These are phyloP conservation scores for Lochmaea capreae DNA, from an alignment of 2,888 invertebrate species.

Conservation along the genomic window DNA sequence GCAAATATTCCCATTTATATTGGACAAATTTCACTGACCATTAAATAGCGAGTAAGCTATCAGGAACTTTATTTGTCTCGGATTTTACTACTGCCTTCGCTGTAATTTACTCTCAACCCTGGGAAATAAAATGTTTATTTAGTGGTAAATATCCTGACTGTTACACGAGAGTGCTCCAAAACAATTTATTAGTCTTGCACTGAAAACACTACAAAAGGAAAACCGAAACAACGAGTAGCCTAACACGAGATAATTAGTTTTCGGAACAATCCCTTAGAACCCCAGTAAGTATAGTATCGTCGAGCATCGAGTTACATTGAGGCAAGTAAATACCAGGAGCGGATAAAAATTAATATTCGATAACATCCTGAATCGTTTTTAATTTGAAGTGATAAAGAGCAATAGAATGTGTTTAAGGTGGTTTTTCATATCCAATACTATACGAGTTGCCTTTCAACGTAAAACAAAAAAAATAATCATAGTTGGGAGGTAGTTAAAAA, in stretches of 20 bases:
- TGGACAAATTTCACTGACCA: not conserved
- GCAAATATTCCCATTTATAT: not conserved
- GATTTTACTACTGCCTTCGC: conserved; percentile 1
- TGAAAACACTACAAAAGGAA: conserved; percentile 10
- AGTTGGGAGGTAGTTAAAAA: no score
- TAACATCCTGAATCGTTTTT: not conserved
- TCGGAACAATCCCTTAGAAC: conserved; percentile 11
- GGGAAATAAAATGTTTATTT: conserved; percentile 5
- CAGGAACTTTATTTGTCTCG: not conserved
- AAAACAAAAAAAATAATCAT: no score
- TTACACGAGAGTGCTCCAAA: conserved; percentile 5
- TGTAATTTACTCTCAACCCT: not conserved
- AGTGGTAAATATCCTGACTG: conserved; percentile 3
- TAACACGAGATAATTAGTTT: conserved; percentile 7
- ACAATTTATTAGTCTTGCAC: conserved; percentile 10
- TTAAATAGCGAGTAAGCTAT: not conserved
- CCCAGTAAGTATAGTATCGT: not conserved
- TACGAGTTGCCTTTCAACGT: no score
- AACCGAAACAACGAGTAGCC: not conserved
- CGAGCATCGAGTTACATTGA: not conserved
- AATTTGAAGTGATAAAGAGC: not conserved
- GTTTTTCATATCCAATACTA: no score
- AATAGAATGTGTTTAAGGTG: no score
- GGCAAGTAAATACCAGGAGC: not conserved
- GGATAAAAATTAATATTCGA: not conserved